These are phyloP conservation scores for Brachyalestes nurse DNA, from an alignment of 2,797 vertebrate species.

Conservation along the genomic window DNA sequence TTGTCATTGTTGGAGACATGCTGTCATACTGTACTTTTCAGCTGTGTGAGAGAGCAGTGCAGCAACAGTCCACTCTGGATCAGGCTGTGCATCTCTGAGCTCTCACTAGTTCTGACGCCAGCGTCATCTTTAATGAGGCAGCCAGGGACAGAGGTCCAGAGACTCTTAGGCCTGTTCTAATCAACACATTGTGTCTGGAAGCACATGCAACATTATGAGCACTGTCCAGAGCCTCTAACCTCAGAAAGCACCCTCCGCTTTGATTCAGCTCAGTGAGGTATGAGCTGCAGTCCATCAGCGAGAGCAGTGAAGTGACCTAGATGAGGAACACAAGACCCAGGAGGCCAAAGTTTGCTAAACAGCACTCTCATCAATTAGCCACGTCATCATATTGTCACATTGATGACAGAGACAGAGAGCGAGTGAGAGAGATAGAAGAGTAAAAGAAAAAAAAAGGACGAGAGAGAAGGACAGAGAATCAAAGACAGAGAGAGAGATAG, in stretches of 20 bases:
- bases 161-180: conserved; percentile 4
- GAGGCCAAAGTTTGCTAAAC: conserved; percentile 34
- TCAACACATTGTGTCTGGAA: background rate
- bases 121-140: conserved; percentile 48
- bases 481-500: background rate
- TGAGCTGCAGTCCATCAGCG: conserved; percentile 37
- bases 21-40: conserved; percentile 5
- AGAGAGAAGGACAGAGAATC: background rate
- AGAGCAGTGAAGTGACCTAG: conserved; percentile 34
- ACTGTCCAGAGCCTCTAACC: background rate
- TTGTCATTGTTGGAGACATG: conserved; percentile 2
- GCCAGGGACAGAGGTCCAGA: conserved; percentile 7
- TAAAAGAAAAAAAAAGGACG: background rate
- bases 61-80: conserved; percentile 12
- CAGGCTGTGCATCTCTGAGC: conserved; percentile 7
- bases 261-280: conserved; percentile 5
- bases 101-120: conserved; percentile 19
- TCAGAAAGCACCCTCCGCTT: conserved; percentile 12
- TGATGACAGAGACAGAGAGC: background rate
- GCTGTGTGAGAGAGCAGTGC: background rate
- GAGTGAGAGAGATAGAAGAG: background rate
- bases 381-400: conserved; percentile 35
- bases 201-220: background rate
- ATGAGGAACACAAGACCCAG: conserved; percentile 34
- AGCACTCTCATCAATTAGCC: conserved; percentile 49